Conservation (phyloP, 2,797 vertebrate species). For the Spinus olivaceus region DNA sequence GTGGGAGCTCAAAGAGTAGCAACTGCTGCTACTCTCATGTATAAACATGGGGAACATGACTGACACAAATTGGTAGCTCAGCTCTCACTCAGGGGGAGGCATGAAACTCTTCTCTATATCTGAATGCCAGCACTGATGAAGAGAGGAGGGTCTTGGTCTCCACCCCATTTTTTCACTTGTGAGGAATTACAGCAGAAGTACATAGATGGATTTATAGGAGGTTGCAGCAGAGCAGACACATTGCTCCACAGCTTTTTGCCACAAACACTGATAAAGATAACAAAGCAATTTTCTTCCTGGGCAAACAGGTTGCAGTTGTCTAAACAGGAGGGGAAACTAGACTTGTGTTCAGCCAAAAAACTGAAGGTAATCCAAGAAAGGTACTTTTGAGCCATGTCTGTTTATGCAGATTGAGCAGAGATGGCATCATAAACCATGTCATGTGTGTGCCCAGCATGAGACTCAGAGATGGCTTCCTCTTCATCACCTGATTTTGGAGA, state of each 20-base stretch:
- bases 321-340: not conserved
- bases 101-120: not conserved
- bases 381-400: not conserved
- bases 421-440: not conserved
- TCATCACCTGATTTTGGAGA: not conserved
- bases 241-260: not conserved
- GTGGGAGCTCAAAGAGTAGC: not conserved
- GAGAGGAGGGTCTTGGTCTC: not conserved
- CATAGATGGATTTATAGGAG: fast-evolving
- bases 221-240: not conserved
- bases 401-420: not conserved
- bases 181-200: not conserved
- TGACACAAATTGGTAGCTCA: not conserved
- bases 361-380: not conserved
- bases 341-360: not conserved
- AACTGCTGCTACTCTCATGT: not conserved
- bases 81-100: not conserved
- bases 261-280: not conserved
- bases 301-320: not conserved
- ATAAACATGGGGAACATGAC: not conserved
- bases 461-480: not conserved
- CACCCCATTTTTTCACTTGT: not conserved
- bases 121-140: not conserved
- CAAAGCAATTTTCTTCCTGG: not conserved
- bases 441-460: fast-evolving